Base-by-base conservation (phyloP, 1,140 invertebrate species). In the Pseudomyrmex flavicornis region DNA sequence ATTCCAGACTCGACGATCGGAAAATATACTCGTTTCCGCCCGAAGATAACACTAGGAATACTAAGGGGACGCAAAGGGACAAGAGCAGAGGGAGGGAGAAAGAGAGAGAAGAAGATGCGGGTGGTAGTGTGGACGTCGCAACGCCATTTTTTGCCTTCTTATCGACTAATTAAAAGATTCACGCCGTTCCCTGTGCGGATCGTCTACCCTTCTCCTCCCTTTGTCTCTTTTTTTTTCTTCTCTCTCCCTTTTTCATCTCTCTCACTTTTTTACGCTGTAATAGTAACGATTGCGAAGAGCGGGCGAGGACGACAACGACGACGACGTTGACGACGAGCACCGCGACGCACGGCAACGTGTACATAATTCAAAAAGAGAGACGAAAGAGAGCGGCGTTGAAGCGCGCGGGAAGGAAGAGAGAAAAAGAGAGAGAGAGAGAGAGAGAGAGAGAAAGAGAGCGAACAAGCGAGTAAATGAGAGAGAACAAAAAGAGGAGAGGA, bases 331-430 rank as follows among this genome's bases (percentile, higher is more conserved):
- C 72, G 62, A 72, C 70, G 62, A 44, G 82, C 54, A 65, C 66
- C 76, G 54, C 54, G 66, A 15, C 76, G 66, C 66, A 70, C 65
- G 56, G 63, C 65, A 72, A 56, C 70, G 72, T 59, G 65, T 88
- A 84, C 65, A 88, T 88, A 83, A 84, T 89, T 88, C 59, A 88
- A 80, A 74, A 65, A 88, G 79, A 77, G 82, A 82, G 73, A 90
- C 69, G 61, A 84, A 79, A 73, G 72, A 69, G 82, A 56, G 62
- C n/a, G 22, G 63, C 54, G 77, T 13, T 35, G 48, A 52, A 70
- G 56, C 68, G 65, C 68, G 17, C 12, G 59, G 15, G 26, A 62
- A 20, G 46, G 48, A 68, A 44, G n/a, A 46, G 58, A 52, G 59
- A 58, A 35, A 20, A 68, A 44, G n/a, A 46, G 58, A 52, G 59